phyloP scores from a whole-genome alignment of 2,797 vertebrate species.

The Lepus oiostolus region DNA sequence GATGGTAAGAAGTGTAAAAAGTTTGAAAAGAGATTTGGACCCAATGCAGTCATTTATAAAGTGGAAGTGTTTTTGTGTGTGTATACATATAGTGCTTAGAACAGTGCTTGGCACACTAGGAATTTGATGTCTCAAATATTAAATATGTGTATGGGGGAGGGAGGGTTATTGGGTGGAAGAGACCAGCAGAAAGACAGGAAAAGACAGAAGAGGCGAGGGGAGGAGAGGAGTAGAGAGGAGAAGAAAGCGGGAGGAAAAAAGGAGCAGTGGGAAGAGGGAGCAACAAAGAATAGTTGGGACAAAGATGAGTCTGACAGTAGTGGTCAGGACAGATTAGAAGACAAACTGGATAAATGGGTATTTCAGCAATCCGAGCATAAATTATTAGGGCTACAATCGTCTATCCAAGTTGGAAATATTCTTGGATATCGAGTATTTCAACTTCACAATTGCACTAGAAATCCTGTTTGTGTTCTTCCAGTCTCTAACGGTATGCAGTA shows the following conservation, averaged over 20 bases:
- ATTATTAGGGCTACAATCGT: background rate
- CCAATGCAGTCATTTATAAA: background rate
- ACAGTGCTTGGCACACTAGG: background rate
- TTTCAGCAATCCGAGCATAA: slow-evolving; percentile 42
- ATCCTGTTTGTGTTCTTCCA: slow-evolving; percentile 24
- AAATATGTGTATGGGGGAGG: background rate
- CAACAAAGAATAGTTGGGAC: background rate
- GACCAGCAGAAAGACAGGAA: background rate
- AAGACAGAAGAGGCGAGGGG: background rate
- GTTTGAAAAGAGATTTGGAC: slow-evolving; percentile 4
- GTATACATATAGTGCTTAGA: background rate
- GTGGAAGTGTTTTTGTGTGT: background rate
- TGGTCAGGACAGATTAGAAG: background rate
- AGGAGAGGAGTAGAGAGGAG: too few species aligned
- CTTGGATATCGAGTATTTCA: slow-evolving; percentile 63
- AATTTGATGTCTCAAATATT: background rate
- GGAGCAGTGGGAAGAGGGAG: background rate
- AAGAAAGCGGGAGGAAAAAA: background rate
- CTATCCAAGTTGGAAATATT: slow-evolving; percentile 45
- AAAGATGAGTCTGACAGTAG: slow-evolving; percentile 24
- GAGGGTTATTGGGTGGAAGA: background rate
- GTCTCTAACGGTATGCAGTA: background rate
- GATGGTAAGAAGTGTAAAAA: background rate
- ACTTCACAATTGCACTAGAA: slow-evolving; percentile 49
- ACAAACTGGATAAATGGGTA: background rate